Base-by-base conservation (phyloP, 2,113 vertebrate genomes). In the Lagopus leucura region DNA sequence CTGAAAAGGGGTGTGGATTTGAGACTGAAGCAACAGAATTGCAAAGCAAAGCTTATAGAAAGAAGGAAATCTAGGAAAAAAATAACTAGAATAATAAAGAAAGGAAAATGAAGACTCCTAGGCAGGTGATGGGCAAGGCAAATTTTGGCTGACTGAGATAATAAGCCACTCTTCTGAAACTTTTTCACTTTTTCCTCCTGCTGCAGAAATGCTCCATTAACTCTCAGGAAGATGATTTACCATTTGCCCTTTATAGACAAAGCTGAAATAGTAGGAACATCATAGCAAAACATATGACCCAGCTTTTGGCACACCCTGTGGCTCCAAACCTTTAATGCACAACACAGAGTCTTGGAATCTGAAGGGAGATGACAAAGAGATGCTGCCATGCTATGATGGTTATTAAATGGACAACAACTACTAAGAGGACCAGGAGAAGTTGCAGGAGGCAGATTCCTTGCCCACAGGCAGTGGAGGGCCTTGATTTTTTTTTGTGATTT, bases 201-300 rank as follows among this genome's bases (percentile, higher is more conserved):
- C 72, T 91, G 83, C 30, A 88, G 92, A 92, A 96, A 96, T 72
- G 89, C 89, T 93, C 89, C 82, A 95, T 95, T 95, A 95, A 91
- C 79, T 96, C 87, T 92, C 71, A 76, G 80, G 84, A 94, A 94
- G 77, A 88, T 90, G 93, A 91, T 94, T 94, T 96, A 92, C 92
- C 89, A 77, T 88, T 95, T 94, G 89, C 94, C 94, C 92, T 94
- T 94, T 95, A 92, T 79, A 95, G 92, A 86, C 72, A 94, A 92
- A 92, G 40, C 86, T 87, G 93, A 95, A 95, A 94, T 83, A 91
- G 65, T 67, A 82, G 75, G 69, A 92, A 92, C 79, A 83, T 92
- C 84, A 79, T 9, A 93, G 86, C n/a, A 91, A 94, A 96, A 92
- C 82, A 70, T 86, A 93, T 73, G 93, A 96, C 86, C 80, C 67